A percentile compares a stretch with the other conserved stretches of the same genome.
Conservation (phyloP, 2,797 vertebrate genomes). For the Halcyon leucocephala region DNA sequence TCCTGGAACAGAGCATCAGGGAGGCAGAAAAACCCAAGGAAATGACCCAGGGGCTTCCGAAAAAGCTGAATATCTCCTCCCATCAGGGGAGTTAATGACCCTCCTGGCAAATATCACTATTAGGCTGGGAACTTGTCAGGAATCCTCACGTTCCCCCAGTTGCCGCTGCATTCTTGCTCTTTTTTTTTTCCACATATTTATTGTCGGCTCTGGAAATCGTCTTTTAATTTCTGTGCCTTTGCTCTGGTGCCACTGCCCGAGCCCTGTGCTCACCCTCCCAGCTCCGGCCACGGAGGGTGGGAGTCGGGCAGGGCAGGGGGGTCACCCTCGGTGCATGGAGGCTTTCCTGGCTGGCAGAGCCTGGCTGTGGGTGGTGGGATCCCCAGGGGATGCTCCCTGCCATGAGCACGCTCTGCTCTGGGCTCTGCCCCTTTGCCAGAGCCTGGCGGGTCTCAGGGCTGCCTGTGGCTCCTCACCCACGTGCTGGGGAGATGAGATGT, state of each 20-base stretch:
- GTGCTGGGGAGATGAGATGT: rapidly evolving
- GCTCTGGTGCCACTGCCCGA: background rate
- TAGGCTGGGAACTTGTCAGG: conserved; percentile 14
- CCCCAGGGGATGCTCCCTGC: background rate
- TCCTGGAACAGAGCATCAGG: background rate
- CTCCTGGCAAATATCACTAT: conserved; percentile 6
- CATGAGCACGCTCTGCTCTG: background rate
- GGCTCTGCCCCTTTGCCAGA: background rate
- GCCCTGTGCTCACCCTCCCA: background rate
- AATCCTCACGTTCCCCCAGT: background rate
- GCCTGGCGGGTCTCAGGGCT: background rate
- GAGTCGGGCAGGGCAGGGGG: background rate
- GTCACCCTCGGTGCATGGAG: too few relatives aligned
- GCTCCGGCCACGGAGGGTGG: background rate
- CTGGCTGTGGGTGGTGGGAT: background rate
- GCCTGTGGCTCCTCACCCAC: background rate
- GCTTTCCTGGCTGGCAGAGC: background rate
- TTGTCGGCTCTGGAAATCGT: conserved; percentile 28
- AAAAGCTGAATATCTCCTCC: background rate
- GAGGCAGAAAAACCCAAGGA: background rate
- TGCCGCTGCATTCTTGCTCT: background rate
- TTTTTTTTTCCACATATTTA: background rate
- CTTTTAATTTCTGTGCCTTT: conserved; percentile 16
- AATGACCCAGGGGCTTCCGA: background rate
- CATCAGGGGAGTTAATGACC: background rate